Evolutionary conservation across 2,888 invertebrate species (phyloP), one percentile per base, ranked within the genome.

Genomic region (Schizotus pectinicornis): DNA sequence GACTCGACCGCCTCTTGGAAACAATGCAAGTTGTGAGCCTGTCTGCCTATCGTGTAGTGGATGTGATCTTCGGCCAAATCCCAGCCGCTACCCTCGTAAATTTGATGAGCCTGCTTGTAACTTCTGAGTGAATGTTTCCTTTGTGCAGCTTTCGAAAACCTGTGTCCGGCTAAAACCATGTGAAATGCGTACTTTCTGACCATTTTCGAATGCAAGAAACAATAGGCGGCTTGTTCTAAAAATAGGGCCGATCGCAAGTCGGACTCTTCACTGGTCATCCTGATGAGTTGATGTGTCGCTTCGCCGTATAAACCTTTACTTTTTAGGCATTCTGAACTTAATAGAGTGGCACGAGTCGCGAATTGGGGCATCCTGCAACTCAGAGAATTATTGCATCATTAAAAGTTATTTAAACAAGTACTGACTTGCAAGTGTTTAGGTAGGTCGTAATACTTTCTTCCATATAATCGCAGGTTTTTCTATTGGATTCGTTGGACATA

Each of bases 231-330:
- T 79, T 98, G 97, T 78, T 99, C 98, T 45, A 98, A 82, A 51
- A 98, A 81, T 74, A 99, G 82, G 6, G 97, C 98, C 65, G 95
- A 95, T 53, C 95, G 86, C 52, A 99, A 82, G 81, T 98, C 98
- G n/a, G 95, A 94, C 77, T 98, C 98, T 81, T 98, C 97, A 67
- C 94, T 93, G 7, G 96, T 96, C 92, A 98, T 94, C 59, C 95
- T 88, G 68, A 97, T 95, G 46, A 95, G 85, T 77, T 95, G 95
- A 74, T 91, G 91, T 0, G 98, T 97, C n/a, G 98, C 96, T 77
- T 98, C 98, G 7, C 91, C 89, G 74, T 89, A 92, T 68, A 91
- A 82, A 33, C 88, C 88, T 35, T 89, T 85, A 37, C 88, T 86
- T 77, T 91, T 90, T 48, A 98, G 81, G 71, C 94, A 94, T 71